Percentiles rank a stretch among this genome's conserved stretches.
Evolutionary conservation across 2,113 vertebrate species (phyloP).

Genomic region (Eulacestoma nigropectus): DNA sequence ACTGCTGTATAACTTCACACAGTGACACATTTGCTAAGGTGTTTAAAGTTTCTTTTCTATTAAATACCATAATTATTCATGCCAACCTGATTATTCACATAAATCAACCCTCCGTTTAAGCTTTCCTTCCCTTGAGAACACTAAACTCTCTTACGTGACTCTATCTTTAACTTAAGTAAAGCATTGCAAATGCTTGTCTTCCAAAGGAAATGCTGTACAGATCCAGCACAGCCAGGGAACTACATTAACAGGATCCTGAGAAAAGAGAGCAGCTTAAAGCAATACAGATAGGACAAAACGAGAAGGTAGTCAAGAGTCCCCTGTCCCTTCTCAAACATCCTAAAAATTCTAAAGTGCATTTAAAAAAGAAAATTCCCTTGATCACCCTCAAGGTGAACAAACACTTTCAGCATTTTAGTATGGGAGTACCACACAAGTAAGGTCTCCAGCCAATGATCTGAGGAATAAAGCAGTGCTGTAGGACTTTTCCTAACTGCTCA

Average conservation of each 20-base stretch:
- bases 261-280: background rate
- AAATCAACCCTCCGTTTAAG: background rate
- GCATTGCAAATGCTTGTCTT: background rate
- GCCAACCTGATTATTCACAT: background rate
- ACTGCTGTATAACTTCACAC: background rate
- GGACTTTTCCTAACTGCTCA: background rate
- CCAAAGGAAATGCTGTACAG: background rate
- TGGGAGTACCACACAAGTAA: background rate
- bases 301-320: background rate
- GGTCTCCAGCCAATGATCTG: background rate
- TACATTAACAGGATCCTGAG: background rate
- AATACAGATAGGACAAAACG: background rate
- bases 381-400: background rate
- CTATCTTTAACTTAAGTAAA: background rate
- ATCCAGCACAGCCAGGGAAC: background rate
- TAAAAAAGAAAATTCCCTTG: background rate
- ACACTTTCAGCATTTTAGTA: background rate
- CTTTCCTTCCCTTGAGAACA: background rate
- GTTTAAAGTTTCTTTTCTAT: conserved; percentile 11
- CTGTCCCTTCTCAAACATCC: background rate
- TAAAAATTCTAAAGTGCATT: background rate
- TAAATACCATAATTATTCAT: conserved; percentile 2
- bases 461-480: background rate
- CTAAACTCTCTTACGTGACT: background rate
- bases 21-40: background rate